Evolutionary conservation across 2,797 vertebrate species (phyloP).

Genomic region (Propithecus perrieri): DNA sequence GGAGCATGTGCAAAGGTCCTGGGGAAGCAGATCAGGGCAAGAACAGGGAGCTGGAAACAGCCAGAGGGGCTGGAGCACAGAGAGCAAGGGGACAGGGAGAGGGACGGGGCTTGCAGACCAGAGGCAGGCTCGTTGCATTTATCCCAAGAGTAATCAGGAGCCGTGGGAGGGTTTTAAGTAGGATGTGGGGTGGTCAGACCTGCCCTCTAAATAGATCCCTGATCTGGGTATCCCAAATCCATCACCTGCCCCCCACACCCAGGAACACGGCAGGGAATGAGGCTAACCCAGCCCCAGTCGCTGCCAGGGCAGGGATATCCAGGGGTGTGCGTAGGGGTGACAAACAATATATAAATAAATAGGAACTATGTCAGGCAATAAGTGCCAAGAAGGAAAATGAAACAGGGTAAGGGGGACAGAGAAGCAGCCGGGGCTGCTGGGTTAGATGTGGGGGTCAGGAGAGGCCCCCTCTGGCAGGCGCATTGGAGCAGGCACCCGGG

Average conservation of each 20-base stretch:
- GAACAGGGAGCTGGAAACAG: background rate
- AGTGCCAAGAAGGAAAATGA: background rate
- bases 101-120: background rate
- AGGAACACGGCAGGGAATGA: background rate
- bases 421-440: background rate
- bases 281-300: background rate
- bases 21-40: background rate
- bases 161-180: background rate
- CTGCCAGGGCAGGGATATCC: background rate
- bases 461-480: background rate
- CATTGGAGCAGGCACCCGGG: background rate
- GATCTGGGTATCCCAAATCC: background rate
- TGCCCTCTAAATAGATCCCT: background rate
- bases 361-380: no score
- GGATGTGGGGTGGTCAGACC: background rate
- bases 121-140: background rate
- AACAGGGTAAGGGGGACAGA: background rate
- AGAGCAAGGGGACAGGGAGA: background rate
- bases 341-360: background rate
- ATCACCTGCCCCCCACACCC: fast-evolving
- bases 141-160: background rate
- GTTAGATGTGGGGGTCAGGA: background rate
- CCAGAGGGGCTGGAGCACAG: background rate
- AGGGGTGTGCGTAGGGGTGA: no score
- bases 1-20: background rate